A percentile compares a stretch with the other conserved stretches of the same genome.
phyloP scores from a whole-genome alignment of 2,797 vertebrate species.

The Champsocephalus esox region DNA sequence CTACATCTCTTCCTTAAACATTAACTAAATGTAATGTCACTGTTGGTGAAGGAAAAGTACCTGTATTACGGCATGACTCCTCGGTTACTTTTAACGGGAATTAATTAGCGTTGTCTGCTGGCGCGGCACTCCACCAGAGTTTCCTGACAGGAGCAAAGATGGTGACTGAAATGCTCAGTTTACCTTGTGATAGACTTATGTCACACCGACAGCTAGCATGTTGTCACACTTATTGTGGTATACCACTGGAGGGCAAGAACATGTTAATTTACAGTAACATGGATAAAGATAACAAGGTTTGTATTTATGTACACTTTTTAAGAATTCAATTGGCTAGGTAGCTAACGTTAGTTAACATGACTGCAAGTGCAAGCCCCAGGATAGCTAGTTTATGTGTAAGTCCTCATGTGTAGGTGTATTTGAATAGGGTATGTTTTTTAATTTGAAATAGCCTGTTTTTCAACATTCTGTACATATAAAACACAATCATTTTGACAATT shows the following conservation, averaged over 20 bases:
- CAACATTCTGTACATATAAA: background rate
- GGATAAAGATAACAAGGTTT: conserved; percentile 66
- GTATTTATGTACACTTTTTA: conserved; percentile 5
- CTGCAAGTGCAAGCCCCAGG: background rate
- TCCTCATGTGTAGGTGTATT: background rate
- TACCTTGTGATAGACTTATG: conserved; percentile 56
- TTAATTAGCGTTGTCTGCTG: background rate
- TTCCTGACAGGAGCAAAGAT: conserved; percentile 14
- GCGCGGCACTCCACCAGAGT: background rate
- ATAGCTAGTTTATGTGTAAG: background rate
- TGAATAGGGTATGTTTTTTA: background rate
- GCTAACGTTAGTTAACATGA: background rate
- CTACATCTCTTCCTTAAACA: rapidly evolving
- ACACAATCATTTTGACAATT: background rate
- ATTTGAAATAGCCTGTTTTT: background rate
- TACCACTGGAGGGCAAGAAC: conserved; percentile 70
- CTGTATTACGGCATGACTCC: no score
- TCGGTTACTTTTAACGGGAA: background rate
- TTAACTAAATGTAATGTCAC: background rate
- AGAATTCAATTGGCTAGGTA: background rate
- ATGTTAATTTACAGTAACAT: conserved; percentile 67
- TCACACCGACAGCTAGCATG: conserved; percentile 79
- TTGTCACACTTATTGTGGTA: conserved; percentile 65
- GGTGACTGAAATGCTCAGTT: conserved; percentile 69
- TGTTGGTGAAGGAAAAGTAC: background rate